Base-by-base conservation (phyloP, 1,140 invertebrate species). In the Bombyx mandarina region DNA sequence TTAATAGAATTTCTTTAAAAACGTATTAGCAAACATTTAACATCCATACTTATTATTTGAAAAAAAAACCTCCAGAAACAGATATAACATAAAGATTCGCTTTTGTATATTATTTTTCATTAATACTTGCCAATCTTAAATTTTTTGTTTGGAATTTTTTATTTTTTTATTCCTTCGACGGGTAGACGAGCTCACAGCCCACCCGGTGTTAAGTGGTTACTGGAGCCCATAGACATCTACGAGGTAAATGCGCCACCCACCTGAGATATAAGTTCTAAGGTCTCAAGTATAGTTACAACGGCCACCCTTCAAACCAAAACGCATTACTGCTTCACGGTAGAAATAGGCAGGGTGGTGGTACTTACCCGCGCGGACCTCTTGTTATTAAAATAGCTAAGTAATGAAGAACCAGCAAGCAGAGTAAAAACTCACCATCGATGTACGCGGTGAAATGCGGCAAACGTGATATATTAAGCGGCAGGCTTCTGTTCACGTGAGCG, bases 401-500 rank as follows among this genome's bases (percentile, higher is more conserved):
- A 45, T 45, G 7, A 45, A 7, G 7, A 50, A 10, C 49, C n/a
- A 12, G 2, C 22, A 12, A 45, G 2, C 43, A 45, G 8, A 10
- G n/a, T 47, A 10, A 12, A 47, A 35, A 59, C 60, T 69, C 76
- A 92, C 92, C 93, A 59, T 90, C 91, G 26, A 94, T 84, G 69
- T 91, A 94, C 77, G 91, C 92, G 10, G 91, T 91, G 61, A 90
- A 91, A 2, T 86, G 75, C 0, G 92, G 91, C 56, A 93, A 77
- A 8, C 78, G 87, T 2, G 85, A 80, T 61, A 92, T 88, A 6
- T 89, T 87, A 1, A 91, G 83, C 8, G 94, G 92, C 10, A 94
- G 77, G 59, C 89, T 82, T 46, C 86, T 74, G 56, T 90, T 77
- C 3, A 91, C 88, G 55, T 89, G 89, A 12, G 89, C 85, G 66